Evolutionary conservation across 2,888 invertebrate genomes (phyloP).

Genomic region (Tholera decimalis): DNA sequence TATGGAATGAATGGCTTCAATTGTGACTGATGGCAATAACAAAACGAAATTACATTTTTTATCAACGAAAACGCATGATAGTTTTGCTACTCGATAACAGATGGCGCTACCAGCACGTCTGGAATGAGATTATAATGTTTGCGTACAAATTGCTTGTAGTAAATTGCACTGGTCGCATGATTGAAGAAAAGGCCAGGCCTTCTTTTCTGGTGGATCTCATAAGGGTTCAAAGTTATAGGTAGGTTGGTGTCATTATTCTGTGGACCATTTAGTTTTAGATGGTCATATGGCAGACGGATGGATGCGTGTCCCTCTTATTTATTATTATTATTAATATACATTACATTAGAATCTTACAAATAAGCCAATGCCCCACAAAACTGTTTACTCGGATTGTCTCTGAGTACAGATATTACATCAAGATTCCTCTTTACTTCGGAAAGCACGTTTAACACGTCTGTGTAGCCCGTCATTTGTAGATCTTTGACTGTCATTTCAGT

Average conservation of each 20-base stretch:
- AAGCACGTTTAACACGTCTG: not conserved
- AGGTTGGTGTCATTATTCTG: not conserved
- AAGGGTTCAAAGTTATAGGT: slow-evolving; percentile 6
- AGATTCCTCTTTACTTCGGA: not conserved
- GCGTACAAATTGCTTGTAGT: slow-evolving; percentile 16
- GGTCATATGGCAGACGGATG: too few species aligned
- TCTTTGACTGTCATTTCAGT: too few species aligned
- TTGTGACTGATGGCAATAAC: too few species aligned
- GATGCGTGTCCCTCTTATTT: too few species aligned
- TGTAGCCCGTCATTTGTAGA: too few species aligned
- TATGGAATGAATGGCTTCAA: too few species aligned
- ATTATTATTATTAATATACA: too few species aligned
- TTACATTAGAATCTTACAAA: too few species aligned
- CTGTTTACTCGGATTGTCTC: too few species aligned
- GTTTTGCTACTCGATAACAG: slow-evolving; percentile 64
- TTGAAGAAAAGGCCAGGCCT: slow-evolving; percentile 12
- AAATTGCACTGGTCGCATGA: slow-evolving; percentile 12
- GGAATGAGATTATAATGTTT: not conserved
- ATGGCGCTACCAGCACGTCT: slow-evolving; percentile 60
- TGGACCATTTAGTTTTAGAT: not conserved
- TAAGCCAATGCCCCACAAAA: too few species aligned
- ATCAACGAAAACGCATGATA: fast-evolving
- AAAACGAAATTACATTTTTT: not conserved
- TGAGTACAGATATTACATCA: too few species aligned
- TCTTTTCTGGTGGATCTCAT: not conserved